Base-by-base conservation (phyloP, 2,888 invertebrate genomes). In the Lasioglossum lativentre region DNA sequence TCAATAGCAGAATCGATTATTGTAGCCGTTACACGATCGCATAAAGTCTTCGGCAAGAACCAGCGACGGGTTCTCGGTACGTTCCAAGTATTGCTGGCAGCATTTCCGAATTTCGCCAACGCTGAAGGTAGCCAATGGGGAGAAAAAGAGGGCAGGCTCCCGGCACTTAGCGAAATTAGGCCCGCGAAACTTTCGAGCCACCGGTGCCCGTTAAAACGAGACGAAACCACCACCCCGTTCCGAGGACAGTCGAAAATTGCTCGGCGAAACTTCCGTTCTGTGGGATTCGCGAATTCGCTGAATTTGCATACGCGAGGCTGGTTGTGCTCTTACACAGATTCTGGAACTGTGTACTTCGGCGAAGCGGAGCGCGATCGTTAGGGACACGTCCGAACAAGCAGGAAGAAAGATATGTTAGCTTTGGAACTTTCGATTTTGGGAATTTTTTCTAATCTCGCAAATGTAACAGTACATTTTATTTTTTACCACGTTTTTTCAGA, bases 121-220 rank as follows among this genome's bases (percentile, higher is more conserved):
- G n/a, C 38, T 38, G 40, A 40, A 40, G 5, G 19, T 16, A 16
- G 16, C 66, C 38, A 8, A 38, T 4, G 23, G 1, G 68, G 12
- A 23, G 30, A 10, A 68, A 16, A 63, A 63, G 63, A 30, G 63
- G 30, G 63, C 42, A 63, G 87, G 87, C 89, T 81, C 16, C 89
- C 83, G 83, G 80, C 86, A 89, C 89, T 90, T 86, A 81, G 66
- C 47, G 84, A 76, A 86, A 88, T 90, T 90, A 85, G 85, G 82
- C 71, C 77, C 77, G 86, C 76, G 76, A 87, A 87, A 83, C 82
- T 86, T 88, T 63, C 72, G 80, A n/a, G 52, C 70, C 72, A 52
- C 47, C 38, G 63, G 66, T 82, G 81, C 40, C 81, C 77, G 73
- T 40, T 79, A 83, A 85, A 86, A 78, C 75, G 68, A 77, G 72